phyloP scores from a whole-genome alignment of 35 echinoderm and acorn worm species.

The Chiridota heheva region DNA sequence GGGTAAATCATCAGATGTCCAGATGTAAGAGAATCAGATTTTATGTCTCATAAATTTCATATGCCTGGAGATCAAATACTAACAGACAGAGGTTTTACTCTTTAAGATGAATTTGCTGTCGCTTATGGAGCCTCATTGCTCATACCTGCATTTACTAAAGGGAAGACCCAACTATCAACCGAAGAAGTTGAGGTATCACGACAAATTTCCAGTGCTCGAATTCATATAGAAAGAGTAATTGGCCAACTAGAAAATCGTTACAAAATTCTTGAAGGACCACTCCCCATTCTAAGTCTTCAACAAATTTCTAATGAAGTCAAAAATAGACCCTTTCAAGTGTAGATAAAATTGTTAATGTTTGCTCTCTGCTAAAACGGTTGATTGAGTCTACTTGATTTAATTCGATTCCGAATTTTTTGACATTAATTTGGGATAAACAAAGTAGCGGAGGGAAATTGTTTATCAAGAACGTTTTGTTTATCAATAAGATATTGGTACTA shows the following conservation, averaged over 20 bases:
- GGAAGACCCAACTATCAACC: constrained; percentile 14
- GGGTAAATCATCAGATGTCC: constrained; percentile 32
- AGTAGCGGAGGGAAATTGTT: too few relatives aligned
- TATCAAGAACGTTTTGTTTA: too few relatives aligned
- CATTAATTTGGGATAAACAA: too few relatives aligned
- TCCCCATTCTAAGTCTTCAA: constrained; percentile 38
- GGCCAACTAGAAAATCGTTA: constrained; percentile 43
- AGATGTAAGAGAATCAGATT: constrained; percentile 26
- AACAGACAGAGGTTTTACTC: constrained; percentile 39
- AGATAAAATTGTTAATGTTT: constrained; percentile 47
- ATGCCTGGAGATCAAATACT: constrained; percentile 48
- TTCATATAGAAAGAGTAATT: constrained; percentile 49
- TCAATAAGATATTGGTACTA: too few relatives aligned
- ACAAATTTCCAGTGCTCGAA: constrained; percentile 29
- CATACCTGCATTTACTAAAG: constrained; percentile 31
- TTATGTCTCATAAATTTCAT: constrained; percentile 15
- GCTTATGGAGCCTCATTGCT: constrained; percentile 11
- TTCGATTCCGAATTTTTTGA: too few relatives aligned
- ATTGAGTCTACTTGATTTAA: too few relatives aligned
- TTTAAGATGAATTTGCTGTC: constrained; percentile 47
- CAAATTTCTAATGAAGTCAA: constrained; percentile 27
- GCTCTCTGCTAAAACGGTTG: too few relatives aligned
- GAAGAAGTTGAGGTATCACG: constrained; percentile 22
- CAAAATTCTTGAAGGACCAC: constrained; percentile 26
- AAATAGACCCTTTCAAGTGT: constrained; percentile 17